These are phyloP conservation scores for Zaprionus tsacasi DNA, from an alignment of 1,140 invertebrate species.

Conservation along the genomic window DNA sequence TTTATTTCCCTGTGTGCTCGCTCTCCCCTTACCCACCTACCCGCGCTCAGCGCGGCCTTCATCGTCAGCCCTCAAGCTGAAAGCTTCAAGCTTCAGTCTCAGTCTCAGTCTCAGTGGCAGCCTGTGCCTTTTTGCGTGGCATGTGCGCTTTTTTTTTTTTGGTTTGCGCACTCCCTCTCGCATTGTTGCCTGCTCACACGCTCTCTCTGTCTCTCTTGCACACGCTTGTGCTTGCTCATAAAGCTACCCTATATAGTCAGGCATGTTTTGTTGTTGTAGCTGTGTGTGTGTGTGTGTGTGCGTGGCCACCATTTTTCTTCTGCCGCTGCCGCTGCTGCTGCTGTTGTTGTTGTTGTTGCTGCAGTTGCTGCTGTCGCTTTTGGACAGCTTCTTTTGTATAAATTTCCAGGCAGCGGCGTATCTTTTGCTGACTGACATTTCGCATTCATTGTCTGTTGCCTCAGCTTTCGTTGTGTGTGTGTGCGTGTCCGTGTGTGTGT, in stretches of 20 bases:
- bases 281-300: constrained; percentile 18
- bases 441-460: constrained; percentile 58
- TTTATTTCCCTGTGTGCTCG: constrained; percentile 49
- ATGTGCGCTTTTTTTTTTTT: constrained; percentile 68
- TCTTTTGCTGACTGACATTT: constrained; percentile 65
- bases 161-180: constrained; percentile 24
- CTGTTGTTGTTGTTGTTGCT: constrained; percentile 28
- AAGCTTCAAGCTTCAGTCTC: constrained; percentile 18
- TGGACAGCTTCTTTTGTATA: constrained; percentile 71
- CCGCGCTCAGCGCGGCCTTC: constrained; percentile 24
- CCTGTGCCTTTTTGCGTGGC: constrained; percentile 49
- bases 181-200: constrained; percentile 19
- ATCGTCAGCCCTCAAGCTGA: constrained; percentile 40
- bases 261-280: constrained; percentile 39
- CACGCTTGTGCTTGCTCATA: constrained; percentile 26
- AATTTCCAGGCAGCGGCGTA: constrained; percentile 64
- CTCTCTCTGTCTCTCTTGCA: constrained; percentile 12
- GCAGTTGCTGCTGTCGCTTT: constrained; percentile 37
- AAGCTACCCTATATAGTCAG: constrained; percentile 70
- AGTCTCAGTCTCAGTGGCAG: constrained; percentile 11
- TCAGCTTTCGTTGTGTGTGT: constrained; percentile 11
- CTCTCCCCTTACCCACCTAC: neutral
- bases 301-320: constrained; percentile 41
- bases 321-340: constrained; percentile 24
- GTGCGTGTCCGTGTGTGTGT: constrained; percentile 16